Evolutionary conservation across 2,113 vertebrate species (phyloP).

Genomic region (Cromileptes altivelis): DNA sequence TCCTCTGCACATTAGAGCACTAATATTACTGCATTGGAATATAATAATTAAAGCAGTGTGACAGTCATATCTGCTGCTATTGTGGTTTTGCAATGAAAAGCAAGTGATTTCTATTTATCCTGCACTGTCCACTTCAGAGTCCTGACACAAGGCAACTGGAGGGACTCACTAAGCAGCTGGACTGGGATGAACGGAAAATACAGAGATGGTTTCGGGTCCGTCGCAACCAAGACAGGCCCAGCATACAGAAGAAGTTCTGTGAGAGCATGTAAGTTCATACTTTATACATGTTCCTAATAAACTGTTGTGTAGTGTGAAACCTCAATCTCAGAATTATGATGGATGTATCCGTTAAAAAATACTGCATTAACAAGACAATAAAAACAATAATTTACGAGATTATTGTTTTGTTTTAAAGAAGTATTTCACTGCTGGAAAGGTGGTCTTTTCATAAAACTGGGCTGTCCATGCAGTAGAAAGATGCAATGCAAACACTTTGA

Average conservation of each 20-base stretch:
- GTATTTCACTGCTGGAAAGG: too few relatives aligned
- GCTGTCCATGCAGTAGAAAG: too few relatives aligned
- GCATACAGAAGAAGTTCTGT: constrained; percentile 91
- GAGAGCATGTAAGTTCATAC: constrained; percentile 93
- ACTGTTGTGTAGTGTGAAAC: neutral
- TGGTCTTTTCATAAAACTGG: too few relatives aligned
- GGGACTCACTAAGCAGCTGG: constrained; percentile 94
- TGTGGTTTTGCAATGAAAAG: constrained; percentile 19
- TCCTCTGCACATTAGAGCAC: constrained; percentile 6
- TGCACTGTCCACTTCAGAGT: constrained; percentile 78
- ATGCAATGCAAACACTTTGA: too few relatives aligned
- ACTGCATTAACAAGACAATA: too few relatives aligned
- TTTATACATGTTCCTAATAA: constrained; percentile 71
- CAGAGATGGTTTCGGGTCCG: constrained; percentile 96
- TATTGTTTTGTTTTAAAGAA: too few relatives aligned
- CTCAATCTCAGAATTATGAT: too few relatives aligned
- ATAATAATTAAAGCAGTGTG: constrained; percentile 10
- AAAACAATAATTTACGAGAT: too few relatives aligned
- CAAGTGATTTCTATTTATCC: constrained; percentile 2
- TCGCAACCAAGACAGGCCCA: constrained; percentile 94
- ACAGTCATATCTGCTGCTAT: constrained; percentile 12
- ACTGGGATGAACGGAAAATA: constrained; percentile 95
- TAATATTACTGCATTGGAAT: constrained; percentile 12
- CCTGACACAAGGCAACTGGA: constrained; percentile 92
- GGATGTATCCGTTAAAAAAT: too few relatives aligned